These are phyloP conservation scores for Drepana falcataria DNA, from an alignment of 2,888 invertebrate genomes.

Conservation along the genomic window DNA sequence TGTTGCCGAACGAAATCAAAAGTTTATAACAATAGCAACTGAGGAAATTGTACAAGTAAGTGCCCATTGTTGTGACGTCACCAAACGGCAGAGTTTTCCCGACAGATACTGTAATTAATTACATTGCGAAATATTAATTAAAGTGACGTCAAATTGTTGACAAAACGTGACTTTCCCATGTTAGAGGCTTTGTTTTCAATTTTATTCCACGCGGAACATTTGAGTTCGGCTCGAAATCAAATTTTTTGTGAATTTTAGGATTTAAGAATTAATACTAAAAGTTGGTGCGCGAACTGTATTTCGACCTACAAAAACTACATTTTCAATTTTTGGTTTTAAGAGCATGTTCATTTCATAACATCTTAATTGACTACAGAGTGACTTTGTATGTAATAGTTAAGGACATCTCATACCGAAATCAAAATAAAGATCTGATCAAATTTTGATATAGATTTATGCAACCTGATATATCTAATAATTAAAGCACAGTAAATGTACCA, in stretches of 20 bases:
- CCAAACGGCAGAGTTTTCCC: slow-evolving; percentile 4
- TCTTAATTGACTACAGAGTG: too few relatives aligned
- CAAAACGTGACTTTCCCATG: slow-evolving; percentile 8
- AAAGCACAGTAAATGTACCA: too few relatives aligned
- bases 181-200: slow-evolving; percentile 9
- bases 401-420: too few relatives aligned
- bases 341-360: too few relatives aligned
- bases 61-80: slow-evolving; percentile 1
- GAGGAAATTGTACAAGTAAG: not conserved
- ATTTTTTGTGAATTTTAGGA: not conserved
- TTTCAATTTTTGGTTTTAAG: too few relatives aligned
- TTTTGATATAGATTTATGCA: too few relatives aligned
- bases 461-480: too few relatives aligned
- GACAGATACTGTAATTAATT: slow-evolving; percentile 17
- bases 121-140: slow-evolving; percentile 18
- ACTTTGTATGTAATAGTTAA: too few relatives aligned
- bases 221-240: not conserved
- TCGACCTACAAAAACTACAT: too few relatives aligned
- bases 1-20: not conserved
- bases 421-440: too few relatives aligned
- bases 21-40: not conserved
- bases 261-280: not conserved
- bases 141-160: slow-evolving; percentile 12
- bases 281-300: not conserved
- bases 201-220: slow-evolving; percentile 1